These are phyloP conservation scores for Holothuria scabra DNA, from an alignment of 53 echinoderm and acorn worm genomes.

Conservation along the genomic window DNA sequence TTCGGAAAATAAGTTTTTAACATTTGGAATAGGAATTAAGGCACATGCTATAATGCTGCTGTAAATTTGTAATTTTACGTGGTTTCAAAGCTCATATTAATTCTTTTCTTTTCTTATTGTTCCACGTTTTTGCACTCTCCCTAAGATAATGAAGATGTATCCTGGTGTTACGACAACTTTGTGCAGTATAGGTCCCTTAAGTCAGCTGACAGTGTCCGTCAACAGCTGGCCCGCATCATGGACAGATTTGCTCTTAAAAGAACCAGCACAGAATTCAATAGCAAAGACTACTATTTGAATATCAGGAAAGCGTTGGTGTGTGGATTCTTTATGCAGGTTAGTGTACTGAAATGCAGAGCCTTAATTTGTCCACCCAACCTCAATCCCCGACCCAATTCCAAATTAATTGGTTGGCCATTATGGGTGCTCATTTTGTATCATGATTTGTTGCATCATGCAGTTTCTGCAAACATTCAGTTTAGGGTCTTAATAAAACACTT, in stretches of 20 bases:
- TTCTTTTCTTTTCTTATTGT: not conserved
- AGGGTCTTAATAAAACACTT: too few species aligned
- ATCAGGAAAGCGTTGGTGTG: conserved; percentile 96
- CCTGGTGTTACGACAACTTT: conserved; percentile 99
- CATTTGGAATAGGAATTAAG: too few species aligned
- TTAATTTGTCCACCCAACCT: too few species aligned
- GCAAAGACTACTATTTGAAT: conserved; percentile 99
- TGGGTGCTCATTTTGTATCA: too few species aligned
- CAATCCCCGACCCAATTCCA: too few species aligned
- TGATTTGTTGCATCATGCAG: not conserved
- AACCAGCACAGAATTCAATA: conserved; percentile 98
- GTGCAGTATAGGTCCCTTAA: conserved; percentile 95
- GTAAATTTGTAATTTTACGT: not conserved
- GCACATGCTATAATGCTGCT: not conserved
- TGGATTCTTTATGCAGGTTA: conserved; percentile 99
- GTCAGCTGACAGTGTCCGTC: conserved; percentile 96
- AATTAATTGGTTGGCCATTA: too few species aligned
- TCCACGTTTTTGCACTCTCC: not conserved
- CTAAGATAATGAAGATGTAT: conserved; percentile 88
- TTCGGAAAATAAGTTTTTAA: too few species aligned
- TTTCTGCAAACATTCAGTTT: not conserved
- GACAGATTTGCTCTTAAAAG: conserved; percentile 90
- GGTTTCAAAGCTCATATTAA: not conserved
- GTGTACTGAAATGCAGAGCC: not conserved
- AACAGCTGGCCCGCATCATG: conserved; percentile 99